Percentiles rank a stretch among this genome's conserved stretches.
Conservation (phyloP, 2,113 vertebrate species). For the Ailuropoda melanoleuca region DNA sequence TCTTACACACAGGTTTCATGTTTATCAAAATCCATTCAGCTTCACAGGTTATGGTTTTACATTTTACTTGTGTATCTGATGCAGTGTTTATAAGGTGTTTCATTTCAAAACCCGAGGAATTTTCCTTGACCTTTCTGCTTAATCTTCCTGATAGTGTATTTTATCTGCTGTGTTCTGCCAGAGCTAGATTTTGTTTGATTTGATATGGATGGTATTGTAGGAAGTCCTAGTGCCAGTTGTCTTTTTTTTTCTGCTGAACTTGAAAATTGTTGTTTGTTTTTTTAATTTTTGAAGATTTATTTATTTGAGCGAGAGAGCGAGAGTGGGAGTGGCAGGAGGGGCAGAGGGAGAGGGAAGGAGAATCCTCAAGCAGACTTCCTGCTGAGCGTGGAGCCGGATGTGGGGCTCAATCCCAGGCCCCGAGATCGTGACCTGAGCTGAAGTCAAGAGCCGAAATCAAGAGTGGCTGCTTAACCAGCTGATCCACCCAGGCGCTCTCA, state of each 20-base stretch:
- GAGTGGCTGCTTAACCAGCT: not conserved
- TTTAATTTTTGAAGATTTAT: not conserved
- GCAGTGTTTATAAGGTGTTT: not conserved
- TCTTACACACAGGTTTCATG: not conserved
- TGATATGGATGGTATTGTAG: not conserved
- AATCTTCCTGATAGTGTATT: not conserved
- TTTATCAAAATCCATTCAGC: not conserved
- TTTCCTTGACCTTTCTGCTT: not conserved
- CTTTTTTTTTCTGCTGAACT: not conserved
- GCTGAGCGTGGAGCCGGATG: not conserved
- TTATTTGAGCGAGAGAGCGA: not conserved
- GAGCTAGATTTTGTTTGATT: not conserved
- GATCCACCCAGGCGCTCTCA: not conserved
- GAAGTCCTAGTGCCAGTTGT: not conserved
- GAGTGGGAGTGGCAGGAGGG: no score
- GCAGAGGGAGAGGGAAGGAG: not conserved
- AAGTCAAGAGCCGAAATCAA: not conserved
- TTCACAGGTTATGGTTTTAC: not conserved
- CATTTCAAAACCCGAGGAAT: not conserved
- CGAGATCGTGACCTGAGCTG: not conserved
- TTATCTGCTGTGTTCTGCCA: not conserved
- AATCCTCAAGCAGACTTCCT: not conserved
- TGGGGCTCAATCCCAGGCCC: not conserved
- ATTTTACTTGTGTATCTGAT: not conserved
- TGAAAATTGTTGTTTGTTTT: not conserved